A percentile compares a stretch with the other conserved stretches of the same genome.
Evolutionary conservation across 2,888 invertebrate species (phyloP).

Genomic region (Smittia aterrima): DNA sequence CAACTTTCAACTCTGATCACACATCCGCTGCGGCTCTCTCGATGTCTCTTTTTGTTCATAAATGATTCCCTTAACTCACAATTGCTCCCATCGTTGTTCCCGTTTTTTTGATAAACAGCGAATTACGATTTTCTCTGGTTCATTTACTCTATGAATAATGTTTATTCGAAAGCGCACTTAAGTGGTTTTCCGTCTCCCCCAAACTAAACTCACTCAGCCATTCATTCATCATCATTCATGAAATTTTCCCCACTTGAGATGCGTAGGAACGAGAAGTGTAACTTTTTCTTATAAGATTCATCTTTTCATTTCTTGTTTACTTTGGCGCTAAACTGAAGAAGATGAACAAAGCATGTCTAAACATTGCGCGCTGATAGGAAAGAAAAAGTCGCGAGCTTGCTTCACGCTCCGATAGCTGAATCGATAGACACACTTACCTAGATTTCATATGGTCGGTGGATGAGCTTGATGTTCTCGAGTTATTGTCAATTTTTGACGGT

Average conservation of each 20-base stretch:
- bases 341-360: not conserved
- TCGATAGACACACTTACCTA: conserved; percentile 38
- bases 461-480: not conserved
- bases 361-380: conserved; percentile 6
- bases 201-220: not conserved
- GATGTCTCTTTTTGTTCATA: too few species aligned
- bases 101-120: too few species aligned
- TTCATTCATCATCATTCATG: conserved; percentile 13
- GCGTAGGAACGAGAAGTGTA: conserved; percentile 4
- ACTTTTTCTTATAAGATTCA: not conserved
- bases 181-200: not conserved
- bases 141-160: conserved; percentile 2
- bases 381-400: conserved; percentile 22
- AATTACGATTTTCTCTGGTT: not conserved
- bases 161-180: not conserved
- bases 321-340: not conserved
- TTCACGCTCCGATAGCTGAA: conserved; percentile 25
- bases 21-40: too few species aligned
- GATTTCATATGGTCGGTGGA: conserved; percentile 35
- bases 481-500: conserved; percentile 39
- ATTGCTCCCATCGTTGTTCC: too few species aligned
- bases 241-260: conserved; percentile 1
- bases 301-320: not conserved
- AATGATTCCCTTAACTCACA: too few species aligned
- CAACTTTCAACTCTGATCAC: too few species aligned